Conservation (phyloP, 2,113 vertebrate genomes). For the Poeciliopsis occidentalis region DNA sequence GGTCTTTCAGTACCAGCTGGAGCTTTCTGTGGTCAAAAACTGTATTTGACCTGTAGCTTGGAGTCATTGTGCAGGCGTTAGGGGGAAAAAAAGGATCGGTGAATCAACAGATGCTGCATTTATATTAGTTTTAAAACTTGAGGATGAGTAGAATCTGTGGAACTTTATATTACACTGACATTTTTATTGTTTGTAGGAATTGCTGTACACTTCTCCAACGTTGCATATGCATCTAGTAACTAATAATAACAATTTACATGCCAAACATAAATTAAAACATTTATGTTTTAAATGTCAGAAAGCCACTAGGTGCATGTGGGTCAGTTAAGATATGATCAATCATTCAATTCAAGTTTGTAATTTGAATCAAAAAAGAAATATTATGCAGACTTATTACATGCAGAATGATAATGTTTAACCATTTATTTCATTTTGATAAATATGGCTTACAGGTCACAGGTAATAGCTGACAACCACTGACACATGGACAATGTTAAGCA, state of each 20-base stretch:
- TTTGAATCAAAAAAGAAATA: too few relatives aligned
- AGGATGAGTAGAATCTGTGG: not conserved
- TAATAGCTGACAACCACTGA: not conserved
- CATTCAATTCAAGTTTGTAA: too few relatives aligned
- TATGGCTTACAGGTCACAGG: not conserved
- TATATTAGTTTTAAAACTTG: not conserved
- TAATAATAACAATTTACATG: too few relatives aligned
- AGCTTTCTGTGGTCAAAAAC: not conserved
- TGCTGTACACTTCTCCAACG: too few relatives aligned
- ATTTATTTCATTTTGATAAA: not conserved
- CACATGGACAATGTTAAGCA: not conserved
- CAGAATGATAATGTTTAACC: not conserved
- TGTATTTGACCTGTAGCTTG: constrained; percentile 3
- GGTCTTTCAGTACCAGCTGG: not conserved
- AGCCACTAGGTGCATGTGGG: too few relatives aligned
- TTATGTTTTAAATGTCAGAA: too few relatives aligned
- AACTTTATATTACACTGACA: too few relatives aligned
- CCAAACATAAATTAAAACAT: too few relatives aligned
- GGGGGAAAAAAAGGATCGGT: not conserved
- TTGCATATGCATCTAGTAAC: too few relatives aligned
- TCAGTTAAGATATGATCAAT: too few relatives aligned
- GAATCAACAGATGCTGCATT: constrained; percentile 2
- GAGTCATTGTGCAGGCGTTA: constrained; percentile 1
- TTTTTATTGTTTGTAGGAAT: too few relatives aligned
- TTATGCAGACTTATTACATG: not conserved